phyloP scores from a whole-genome alignment of 2,113 vertebrate genomes.

The Neomonachus schauinslandi region DNA sequence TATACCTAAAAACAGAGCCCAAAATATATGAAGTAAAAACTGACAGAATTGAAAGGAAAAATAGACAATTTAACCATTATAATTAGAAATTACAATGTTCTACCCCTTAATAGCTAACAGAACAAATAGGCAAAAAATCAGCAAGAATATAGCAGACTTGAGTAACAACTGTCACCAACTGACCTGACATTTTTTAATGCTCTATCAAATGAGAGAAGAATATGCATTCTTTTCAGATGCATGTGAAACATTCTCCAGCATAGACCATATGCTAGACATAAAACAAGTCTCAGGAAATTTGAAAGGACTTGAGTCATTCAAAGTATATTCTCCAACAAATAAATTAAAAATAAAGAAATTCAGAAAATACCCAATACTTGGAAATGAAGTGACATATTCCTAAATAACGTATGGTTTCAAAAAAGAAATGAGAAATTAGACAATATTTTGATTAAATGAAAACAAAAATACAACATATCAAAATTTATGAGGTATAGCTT shows the following conservation, averaged over 20 bases:
- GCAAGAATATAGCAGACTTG: background rate
- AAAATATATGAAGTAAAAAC: slow-evolving; percentile 23
- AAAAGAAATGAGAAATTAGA: background rate
- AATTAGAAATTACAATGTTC: background rate
- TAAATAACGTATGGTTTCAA: background rate
- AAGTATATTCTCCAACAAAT: background rate
- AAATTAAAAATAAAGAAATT: slow-evolving; percentile 37
- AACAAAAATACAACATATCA: background rate
- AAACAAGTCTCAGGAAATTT: background rate
- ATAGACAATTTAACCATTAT: background rate
- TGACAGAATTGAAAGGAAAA: background rate
- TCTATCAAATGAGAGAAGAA: background rate
- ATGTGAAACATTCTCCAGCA: background rate
- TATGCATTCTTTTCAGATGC: background rate
- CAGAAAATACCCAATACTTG: background rate
- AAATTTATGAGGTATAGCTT: background rate
- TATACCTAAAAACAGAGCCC: background rate
- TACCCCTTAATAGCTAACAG: background rate
- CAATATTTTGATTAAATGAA: slow-evolving; percentile 25
- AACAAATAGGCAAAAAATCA: slow-evolving; percentile 45
- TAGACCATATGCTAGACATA: background rate
- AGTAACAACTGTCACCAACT: background rate
- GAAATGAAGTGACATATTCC: background rate
- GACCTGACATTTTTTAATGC: background rate
- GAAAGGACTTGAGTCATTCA: background rate